Evolutionary conservation across 2,888 invertebrate species (phyloP), one percentile per base, ranked within the genome.

Genomic region (Drosophila neonasuta): DNA sequence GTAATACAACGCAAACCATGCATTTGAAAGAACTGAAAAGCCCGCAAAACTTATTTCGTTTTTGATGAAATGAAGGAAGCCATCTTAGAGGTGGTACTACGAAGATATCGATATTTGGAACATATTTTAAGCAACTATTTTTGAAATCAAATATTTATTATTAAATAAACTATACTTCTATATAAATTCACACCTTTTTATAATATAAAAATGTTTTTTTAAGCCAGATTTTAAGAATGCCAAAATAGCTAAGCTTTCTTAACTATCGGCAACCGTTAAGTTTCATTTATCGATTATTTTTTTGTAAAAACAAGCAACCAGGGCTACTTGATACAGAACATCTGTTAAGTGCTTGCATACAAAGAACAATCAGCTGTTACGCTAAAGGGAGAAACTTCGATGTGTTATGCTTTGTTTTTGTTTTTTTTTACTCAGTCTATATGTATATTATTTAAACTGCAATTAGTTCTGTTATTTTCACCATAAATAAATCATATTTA

Each of bases 1-100:
- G 9, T 3, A 57, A 72, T 34, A 10, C 10, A 44, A 30, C 55
- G 58, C 45, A 24, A n/a, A 42, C 65, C 45, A 77, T 55, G 44
- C 75, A 75, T 75, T 72, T 63, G 45, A 36, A 49, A 24, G n/a
- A 30, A 32, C 46, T 2, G 0, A 34, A 39, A 41, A 41, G 20
- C 45, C 42, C 15, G 15, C 6, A 52, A 46, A 17, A 36, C 15
- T 30, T 13, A 13, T 1, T 50, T 29, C 8, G 1, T n/a, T 11
- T n/a, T 1, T 36, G 5, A 6, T 24, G 6, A 24, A 24, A 24
- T 5, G 6, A 24, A 24, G 6, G 0, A 24, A 24, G 6, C 24
- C 24, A 24, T 24, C 24, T 24, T 24, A 24, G 1, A 24, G 24
- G 0, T 24, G 24, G 24, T 24, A 24, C 0, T 24, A 24, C 6